Percentiles rank a stretch among this genome's conserved stretches.
Conservation (phyloP, 2,113 vertebrate species). For the Procavia capensis region DNA sequence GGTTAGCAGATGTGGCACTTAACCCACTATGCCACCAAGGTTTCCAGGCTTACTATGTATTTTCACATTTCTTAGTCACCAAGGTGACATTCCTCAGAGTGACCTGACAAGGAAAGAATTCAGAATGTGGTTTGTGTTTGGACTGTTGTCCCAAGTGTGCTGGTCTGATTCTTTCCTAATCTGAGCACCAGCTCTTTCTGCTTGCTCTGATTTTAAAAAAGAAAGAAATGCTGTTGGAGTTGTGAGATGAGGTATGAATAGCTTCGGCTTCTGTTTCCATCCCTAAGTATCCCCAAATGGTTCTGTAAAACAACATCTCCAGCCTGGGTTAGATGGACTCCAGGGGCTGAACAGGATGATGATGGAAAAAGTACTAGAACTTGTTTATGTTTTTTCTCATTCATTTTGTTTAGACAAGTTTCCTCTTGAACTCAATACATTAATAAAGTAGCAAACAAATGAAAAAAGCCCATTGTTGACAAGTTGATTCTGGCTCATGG, state of each 20-base stretch:
- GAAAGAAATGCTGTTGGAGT: not conserved
- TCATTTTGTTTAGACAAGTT: not conserved
- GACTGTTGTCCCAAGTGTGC: not conserved
- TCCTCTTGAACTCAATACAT: not conserved
- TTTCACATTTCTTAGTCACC: conserved; percentile 46
- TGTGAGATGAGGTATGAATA: no score
- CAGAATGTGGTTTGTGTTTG: not conserved
- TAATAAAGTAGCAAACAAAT: not conserved
- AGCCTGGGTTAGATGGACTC: not conserved
- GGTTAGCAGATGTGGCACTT: no score
- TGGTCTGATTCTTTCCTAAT: not conserved
- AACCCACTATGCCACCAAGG: no score
- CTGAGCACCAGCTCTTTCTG: not conserved
- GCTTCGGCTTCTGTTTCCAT: not conserved
- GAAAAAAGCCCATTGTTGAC: no score
- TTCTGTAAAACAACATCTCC: not conserved
- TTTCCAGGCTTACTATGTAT: not conserved
- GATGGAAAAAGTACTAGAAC: not conserved
- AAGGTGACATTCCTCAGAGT: not conserved
- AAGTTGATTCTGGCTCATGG: no score
- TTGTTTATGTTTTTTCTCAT: not conserved
- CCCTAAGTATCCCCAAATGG: not conserved
- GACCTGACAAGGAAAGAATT: not conserved
- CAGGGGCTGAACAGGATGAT: not conserved
- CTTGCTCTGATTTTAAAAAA: not conserved